Evolutionary conservation across 1,140 invertebrate species (phyloP).

Genomic region (Cydia strobilella): DNA sequence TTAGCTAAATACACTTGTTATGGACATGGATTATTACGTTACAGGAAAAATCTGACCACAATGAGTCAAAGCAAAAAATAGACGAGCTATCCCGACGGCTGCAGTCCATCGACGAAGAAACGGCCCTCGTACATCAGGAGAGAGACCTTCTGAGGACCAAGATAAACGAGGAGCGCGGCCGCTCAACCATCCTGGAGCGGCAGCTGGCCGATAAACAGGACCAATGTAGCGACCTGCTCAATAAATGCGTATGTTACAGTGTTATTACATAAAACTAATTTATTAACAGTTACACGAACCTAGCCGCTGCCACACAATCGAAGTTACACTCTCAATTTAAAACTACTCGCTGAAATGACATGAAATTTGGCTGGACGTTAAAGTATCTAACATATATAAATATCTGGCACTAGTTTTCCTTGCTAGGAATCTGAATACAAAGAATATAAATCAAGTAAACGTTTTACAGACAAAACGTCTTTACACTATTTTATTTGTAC

Average conservation of each 20-base stretch:
- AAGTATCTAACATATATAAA: no score
- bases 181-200: slow-evolving; percentile 54
- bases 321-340: no score
- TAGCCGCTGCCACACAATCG: no score
- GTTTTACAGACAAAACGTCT: no score
- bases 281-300: neutral
- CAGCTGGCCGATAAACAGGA: slow-evolving; percentile 63
- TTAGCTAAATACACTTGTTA: no score
- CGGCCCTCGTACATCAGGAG: slow-evolving; percentile 50
- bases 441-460: no score
- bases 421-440: no score
- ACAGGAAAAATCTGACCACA: slow-evolving; percentile 63
- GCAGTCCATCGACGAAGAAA: slow-evolving; percentile 48
- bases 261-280: slow-evolving; percentile 25
- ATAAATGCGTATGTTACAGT: slow-evolving; percentile 62
- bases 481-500: no score
- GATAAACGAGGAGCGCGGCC: slow-evolving; percentile 68
- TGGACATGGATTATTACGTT: slow-evolving; percentile 7
- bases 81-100: slow-evolving; percentile 50
- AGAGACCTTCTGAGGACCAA: slow-evolving; percentile 78
- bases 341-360: no score
- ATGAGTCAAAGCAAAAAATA: slow-evolving; percentile 50
- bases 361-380: no score
- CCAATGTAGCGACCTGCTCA: slow-evolving; percentile 55
- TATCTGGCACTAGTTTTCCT: no score